Conservation (phyloP, 2,797 vertebrate genomes). For the Spheniscus humboldti region DNA sequence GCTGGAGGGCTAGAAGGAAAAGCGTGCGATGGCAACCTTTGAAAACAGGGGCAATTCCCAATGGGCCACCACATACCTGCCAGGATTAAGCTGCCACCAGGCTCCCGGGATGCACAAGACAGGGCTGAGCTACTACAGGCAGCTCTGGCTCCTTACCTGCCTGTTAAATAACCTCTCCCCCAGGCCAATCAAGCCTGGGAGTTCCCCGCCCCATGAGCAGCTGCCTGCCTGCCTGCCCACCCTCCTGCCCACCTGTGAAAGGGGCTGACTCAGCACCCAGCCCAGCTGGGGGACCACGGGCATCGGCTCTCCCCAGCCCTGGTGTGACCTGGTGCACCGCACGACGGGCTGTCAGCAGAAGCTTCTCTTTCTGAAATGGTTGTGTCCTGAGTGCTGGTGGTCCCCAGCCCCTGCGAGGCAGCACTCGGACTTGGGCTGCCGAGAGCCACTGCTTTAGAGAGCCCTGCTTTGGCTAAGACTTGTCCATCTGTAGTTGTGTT, state of each 20-base stretch:
- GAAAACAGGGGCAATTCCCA: not conserved
- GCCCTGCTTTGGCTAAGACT: not conserved
- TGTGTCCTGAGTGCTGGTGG: not conserved
- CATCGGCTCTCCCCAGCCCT: not conserved
- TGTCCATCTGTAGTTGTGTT: too few species aligned
- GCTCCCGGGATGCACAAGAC: not conserved
- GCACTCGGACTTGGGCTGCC: accelerated
- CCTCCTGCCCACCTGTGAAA: not conserved
- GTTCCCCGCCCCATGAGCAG: not conserved
- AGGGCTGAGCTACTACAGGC: not conserved
- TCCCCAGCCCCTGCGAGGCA: not conserved
- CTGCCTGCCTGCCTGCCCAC: not conserved
- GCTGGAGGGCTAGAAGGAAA: not conserved
- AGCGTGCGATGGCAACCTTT: not conserved
- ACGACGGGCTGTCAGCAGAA: not conserved
- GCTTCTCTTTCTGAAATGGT: not conserved
- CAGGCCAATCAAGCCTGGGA: not conserved
- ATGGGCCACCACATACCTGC: accelerated
- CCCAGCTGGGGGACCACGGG: not conserved
- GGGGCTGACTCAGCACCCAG: not conserved
- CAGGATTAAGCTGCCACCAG: not conserved
- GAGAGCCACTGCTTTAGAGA: not conserved
- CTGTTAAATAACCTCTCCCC: not conserved
- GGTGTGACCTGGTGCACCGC: accelerated
- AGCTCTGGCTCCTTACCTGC: not conserved